These are phyloP conservation scores for Rhinopomastus cyanomelas DNA, from an alignment of 2,113 vertebrate species.

Conservation along the genomic window DNA sequence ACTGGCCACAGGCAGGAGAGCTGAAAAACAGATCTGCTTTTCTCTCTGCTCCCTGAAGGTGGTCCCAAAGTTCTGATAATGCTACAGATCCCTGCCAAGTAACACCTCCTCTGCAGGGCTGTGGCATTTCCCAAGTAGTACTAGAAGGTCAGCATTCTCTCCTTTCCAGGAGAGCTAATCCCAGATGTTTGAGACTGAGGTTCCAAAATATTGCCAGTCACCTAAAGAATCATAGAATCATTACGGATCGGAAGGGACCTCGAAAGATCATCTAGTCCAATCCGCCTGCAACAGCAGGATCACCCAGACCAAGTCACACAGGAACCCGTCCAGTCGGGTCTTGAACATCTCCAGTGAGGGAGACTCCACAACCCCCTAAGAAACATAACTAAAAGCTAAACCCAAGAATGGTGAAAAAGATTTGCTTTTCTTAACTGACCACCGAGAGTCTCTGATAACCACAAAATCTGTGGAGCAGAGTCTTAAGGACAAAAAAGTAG, in stretches of 20 bases:
- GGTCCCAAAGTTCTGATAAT: background rate
- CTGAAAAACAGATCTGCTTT: background rate
- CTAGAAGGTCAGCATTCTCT: background rate
- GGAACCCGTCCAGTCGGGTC: no score
- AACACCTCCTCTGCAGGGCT: background rate
- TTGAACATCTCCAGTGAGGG: no score
- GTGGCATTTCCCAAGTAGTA: background rate
- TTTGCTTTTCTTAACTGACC: background rate
- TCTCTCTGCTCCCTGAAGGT: background rate
- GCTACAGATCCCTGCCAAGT: background rate
- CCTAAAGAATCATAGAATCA: background rate
- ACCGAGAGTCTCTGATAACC: background rate
- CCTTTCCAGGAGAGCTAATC: background rate
- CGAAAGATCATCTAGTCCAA: no score
- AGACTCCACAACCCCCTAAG: no score
- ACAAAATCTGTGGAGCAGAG: background rate
- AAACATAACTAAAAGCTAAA: no score
- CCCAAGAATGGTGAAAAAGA: background rate
- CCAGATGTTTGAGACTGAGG: background rate
- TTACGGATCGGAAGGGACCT: no score
- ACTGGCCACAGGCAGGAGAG: background rate
- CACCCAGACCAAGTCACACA: no score
- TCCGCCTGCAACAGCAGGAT: no score
- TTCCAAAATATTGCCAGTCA: background rate
- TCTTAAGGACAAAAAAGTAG: background rate